Base-by-base conservation (phyloP, 2,888 invertebrate species). In the Cancer borealis region DNA sequence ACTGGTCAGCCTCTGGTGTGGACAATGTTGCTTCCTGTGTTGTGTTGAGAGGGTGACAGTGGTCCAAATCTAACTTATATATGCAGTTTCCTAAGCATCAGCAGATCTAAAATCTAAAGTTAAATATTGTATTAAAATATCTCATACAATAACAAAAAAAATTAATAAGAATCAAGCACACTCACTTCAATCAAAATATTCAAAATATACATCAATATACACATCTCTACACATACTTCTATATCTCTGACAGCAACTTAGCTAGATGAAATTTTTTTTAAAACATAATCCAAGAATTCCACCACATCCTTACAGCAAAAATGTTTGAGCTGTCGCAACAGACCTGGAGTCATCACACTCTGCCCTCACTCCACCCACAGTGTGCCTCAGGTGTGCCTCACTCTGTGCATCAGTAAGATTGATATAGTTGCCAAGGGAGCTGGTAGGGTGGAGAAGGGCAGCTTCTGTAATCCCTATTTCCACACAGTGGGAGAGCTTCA, bases 161-260 rank as follows among this genome's bases (percentile, higher is more conserved):
- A 91, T 66, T 30, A 46, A 91, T 79, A 73, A 60, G 79, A 73
- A 91, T 60, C 46, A 79, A 46, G 47, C 73, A 91, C 73, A 91
- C 92, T 87, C 88, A 30, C 84, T 60, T 60, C 92, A 92, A 88
- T 88, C 92, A 92, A 88, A 92, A 92, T 92, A 92, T 92, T 88
- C 92, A 92, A 88, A 92, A 92, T 92, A 92, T 92, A 92, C 88
- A 92, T 88, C 66, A 92, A 92, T 92, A 60, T 88, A 88, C 92
- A 92, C 45, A 49, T n/a, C 30, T 60, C 88, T 79, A 73, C 73
- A 79, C 79, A 91, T 49, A 92, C 49, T 45, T n/a, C 88, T 54
- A 49, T 88, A 87, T 60, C 60, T 87, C 84, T 87, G 39, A 60
- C 92, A 39, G 54, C 45, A 92, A 60, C 60, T 92, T 21, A 88